Conservation (phyloP, 2,797 vertebrate genomes). For the Gouania willdenowi region DNA sequence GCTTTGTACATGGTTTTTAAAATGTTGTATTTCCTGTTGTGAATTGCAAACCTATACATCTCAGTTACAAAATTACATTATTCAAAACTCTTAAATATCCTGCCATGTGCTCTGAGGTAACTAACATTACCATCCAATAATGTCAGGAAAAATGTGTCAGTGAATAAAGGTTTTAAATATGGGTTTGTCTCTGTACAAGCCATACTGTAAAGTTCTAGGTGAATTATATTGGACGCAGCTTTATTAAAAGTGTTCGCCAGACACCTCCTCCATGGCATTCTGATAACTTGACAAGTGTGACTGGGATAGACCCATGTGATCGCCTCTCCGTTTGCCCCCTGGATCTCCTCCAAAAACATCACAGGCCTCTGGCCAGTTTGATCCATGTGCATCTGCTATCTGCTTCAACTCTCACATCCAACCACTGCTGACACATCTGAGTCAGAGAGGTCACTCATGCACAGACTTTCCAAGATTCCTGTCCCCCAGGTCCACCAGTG, state of each 20-base stretch:
- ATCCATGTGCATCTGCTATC: slow-evolving; percentile 53
- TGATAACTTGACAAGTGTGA: slow-evolving; percentile 36
- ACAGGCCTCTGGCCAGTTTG: slow-evolving; percentile 45
- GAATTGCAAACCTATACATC: too few species aligned
- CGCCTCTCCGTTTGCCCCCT: slow-evolving; percentile 33
- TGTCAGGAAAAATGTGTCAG: too few species aligned
- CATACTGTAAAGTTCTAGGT: slow-evolving; percentile 2
- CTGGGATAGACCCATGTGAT: slow-evolving; percentile 47
- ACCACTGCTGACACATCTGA: slow-evolving; percentile 57
- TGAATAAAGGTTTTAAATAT: not conserved
- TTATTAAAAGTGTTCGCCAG: too few species aligned
- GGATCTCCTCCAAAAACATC: slow-evolving; percentile 58
- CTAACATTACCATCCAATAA: too few species aligned
- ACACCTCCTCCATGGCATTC: too few species aligned
- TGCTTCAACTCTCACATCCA: slow-evolving; percentile 53
- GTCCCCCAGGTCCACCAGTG: slow-evolving; percentile 44
- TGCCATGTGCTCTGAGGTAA: too few species aligned
- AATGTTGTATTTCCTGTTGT: too few species aligned
- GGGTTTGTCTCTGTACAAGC: not conserved
- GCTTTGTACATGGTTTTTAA: too few species aligned
- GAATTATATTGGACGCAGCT: too few species aligned
- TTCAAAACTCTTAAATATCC: too few species aligned
- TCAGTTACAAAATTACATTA: too few species aligned
- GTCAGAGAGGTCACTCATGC: slow-evolving; percentile 71
- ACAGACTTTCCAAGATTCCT: slow-evolving; percentile 76